These are phyloP conservation scores for Catharus fuscescens DNA, from an alignment of 2,113 vertebrate species.

Conservation along the genomic window DNA sequence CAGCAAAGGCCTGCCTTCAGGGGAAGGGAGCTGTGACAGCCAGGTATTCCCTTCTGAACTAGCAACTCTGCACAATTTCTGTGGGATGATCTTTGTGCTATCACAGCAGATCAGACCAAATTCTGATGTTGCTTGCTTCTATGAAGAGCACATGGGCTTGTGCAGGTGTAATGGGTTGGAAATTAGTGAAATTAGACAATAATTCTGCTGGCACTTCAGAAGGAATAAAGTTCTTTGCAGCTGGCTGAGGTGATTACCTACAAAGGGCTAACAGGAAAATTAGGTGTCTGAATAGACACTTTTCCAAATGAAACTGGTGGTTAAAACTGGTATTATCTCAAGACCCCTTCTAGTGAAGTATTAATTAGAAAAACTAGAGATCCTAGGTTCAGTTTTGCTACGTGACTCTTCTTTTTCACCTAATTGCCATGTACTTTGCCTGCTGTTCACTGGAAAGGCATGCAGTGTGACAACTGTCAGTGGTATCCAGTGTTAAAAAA, in stretches of 20 bases:
- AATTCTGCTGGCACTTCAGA: neutral
- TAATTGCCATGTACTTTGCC: conserved; percentile 37
- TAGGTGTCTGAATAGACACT: neutral
- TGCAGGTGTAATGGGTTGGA: neutral
- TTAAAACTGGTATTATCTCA: neutral
- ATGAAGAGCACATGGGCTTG: neutral
- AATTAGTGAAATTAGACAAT: conserved; percentile 4
- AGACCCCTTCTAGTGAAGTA: neutral
- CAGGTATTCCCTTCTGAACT: neutral
- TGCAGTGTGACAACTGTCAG: neutral
- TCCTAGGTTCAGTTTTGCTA: conserved; percentile 15
- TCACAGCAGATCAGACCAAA: neutral
- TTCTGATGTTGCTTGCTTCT: neutral
- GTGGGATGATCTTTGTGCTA: neutral
- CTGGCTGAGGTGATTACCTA: neutral
- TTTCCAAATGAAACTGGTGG: neutral
- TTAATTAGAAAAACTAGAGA: conserved; percentile 23
- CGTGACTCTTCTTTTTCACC: conserved; percentile 24
- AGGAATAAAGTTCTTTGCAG: neutral
- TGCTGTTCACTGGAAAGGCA: conserved; percentile 38
- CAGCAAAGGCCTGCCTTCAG: neutral
- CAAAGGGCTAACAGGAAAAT: neutral
- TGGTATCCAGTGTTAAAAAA: neutral
- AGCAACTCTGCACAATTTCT: neutral
- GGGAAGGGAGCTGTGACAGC: neutral